Evolutionary conservation across 1,140 invertebrate species (phyloP), one percentile per base, ranked within the genome.

Genomic region (Berghia stephanieae): DNA sequence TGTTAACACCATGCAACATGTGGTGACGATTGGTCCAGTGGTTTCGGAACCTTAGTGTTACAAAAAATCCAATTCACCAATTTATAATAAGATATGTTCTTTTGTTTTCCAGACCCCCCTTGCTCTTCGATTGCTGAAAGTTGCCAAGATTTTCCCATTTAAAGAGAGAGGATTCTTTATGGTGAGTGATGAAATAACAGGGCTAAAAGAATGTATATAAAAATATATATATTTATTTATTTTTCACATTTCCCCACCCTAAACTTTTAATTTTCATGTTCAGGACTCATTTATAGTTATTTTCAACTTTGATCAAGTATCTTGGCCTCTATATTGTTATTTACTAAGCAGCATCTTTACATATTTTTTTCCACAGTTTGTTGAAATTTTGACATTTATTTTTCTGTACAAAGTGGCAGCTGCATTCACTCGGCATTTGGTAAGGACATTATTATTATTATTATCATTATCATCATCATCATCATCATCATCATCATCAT

Each of bases 321-420:
- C n/a, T n/a, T n/a, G n/a, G n/a, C n/a, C n/a, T n/a, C n/a, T n/a
- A n/a, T n/a, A n/a, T n/a, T n/a, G n/a, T n/a, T n/a, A n/a, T n/a
- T 49, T 49, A 49, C 46, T 49, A 49, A 49, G n/a, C n/a, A n/a
- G 10, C 69, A 27, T 44, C 13, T 27, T 70, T 1, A 49, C 42
- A 27, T 4, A 46, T 31, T 73, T 31, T 74, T 93, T 0, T 46
- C 96, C 96, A 88, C 92, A 96, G 55, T 60, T 92, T 0, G 89
- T 93, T 75, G 96, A 97, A 90, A 80, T 96, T 10, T 71, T 93
- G 3, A 95, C 94, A 63, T 94, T 93, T 2, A 87, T 92, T 77
- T 89, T 94, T 24, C 89, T 97, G 5, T 93, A 93, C 84, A 85
- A 90, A 76, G 92, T 93, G 60, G 93, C 94, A 1, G 91, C 91